Evolutionary conservation across 2,888 invertebrate genomes (phyloP).

Genomic region (Drosophila meridionalis): DNA sequence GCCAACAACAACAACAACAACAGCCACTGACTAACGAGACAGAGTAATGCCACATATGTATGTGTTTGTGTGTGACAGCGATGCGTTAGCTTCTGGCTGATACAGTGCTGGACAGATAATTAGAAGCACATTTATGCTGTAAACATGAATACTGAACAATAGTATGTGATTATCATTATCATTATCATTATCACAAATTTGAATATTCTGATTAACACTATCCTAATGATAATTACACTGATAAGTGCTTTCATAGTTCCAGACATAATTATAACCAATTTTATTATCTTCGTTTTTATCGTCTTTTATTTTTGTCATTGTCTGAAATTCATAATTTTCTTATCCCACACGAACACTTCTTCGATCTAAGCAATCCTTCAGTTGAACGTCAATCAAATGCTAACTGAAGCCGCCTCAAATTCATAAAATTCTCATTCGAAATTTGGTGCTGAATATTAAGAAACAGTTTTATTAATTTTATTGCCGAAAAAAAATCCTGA

Average conservation of each 20-base stretch:
- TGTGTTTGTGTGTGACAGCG: conserved; percentile 5
- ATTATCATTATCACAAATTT: not conserved
- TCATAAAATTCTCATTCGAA: conserved; percentile 37
- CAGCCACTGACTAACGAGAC: conserved; percentile 63
- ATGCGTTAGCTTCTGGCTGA: conserved; percentile 6
- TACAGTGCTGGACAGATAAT: conserved; percentile 8
- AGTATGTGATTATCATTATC: not conserved
- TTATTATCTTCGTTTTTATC: not conserved
- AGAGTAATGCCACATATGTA: conserved; percentile 52
- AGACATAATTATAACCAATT: no score
- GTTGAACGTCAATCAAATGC: not conserved
- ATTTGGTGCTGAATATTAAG: conserved; percentile 38
- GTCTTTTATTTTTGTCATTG: no score
- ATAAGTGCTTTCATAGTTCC: no score
- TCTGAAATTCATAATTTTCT: not conserved
- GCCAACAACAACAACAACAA: conserved; percentile 34
- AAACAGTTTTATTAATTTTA: conserved; percentile 14
- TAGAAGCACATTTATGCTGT: conserved; percentile 10
- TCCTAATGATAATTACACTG: not conserved
- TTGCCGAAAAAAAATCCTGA: conserved; percentile 7
- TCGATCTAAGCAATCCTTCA: not conserved
- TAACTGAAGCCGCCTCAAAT: not conserved
- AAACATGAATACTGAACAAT: not conserved
- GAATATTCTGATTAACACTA: not conserved
- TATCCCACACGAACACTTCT: not conserved